Evolutionary conservation across 2,113 vertebrate genomes (phyloP), one percentile per base, ranked within the genome.

Genomic region (Microcebus murinus): DNA sequence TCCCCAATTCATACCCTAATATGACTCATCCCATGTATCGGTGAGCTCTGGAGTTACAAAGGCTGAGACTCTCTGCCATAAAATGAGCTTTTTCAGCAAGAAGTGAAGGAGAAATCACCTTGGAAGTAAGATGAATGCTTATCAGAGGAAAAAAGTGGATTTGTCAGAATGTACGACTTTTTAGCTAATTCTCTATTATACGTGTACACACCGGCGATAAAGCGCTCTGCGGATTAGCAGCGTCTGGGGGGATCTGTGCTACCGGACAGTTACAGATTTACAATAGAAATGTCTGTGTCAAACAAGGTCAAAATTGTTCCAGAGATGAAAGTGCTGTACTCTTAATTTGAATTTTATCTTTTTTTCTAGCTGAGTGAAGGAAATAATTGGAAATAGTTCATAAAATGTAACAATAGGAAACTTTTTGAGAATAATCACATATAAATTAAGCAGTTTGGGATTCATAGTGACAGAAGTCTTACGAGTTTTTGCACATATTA

Each of bases 331-430:
- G 92, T 52, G 10, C 68, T 91, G 5, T 82, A 65, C 34, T 92
- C 23, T 21, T 96, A 87, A 97, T 96, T 95, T 85, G n/a, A 96
- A 92, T 95, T 93, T 98, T 96, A 95, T 96, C 89, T 95, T 92
- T 93, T 96, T 96, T 79, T 85, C 59, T 82, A 94, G 34, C 31
- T 95, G 52, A 81, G 61, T 87, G 18, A 18, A 96, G 50, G 90
- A 96, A 96, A 77, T 94, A 89, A 96, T 94, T 84, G 74, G 80
- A 97, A 95, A 50, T 73, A 84, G 10, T 90, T 90, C 55, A 70
- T 81, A 96, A 87, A 94, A 90, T 81, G 20, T 97, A 77, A 42
- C 12, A 89, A 36, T 42, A 87, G 63, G 91, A 96, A 91, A 94
- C 14, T 93, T 94, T 50, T 93, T 42, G 29, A 97, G 87, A 92